Evolutionary conservation across 53 echinoderm and acorn worm species (phyloP).

Genomic region (Arbacia lixula): DNA sequence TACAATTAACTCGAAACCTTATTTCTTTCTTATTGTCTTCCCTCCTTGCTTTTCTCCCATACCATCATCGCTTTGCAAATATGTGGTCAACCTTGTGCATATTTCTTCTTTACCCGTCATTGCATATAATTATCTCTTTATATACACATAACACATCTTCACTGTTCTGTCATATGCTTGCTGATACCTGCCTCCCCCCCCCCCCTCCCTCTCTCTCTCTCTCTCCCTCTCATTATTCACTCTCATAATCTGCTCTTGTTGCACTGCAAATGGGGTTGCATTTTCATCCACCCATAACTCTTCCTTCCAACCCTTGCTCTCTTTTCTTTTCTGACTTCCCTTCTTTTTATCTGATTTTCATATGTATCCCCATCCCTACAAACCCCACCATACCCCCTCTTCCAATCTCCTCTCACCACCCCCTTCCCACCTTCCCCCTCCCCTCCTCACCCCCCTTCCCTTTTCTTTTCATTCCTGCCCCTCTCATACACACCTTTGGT

Average conservation of each 20-base stretch:
- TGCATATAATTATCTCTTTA: too few species aligned
- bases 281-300: too few species aligned
- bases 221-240: background rate
- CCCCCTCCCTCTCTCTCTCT: background rate
- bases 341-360: background rate
- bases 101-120: too few species aligned
- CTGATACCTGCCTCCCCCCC: background rate
- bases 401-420: background rate
- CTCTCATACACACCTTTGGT: background rate
- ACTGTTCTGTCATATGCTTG: too few species aligned
- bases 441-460: background rate
- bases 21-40: background rate
- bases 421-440: too few species aligned
- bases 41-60: background rate
- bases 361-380: background rate
- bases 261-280: background rate
- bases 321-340: background rate
- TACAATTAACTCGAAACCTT: background rate
- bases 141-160: too few species aligned
- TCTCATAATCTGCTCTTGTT: too few species aligned
- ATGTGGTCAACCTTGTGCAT: too few species aligned
- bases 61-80: too few species aligned
- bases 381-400: background rate
- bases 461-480: background rate
- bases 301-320: background rate